phyloP scores from a whole-genome alignment of 2,797 vertebrate species.

The Anabacerthia variegaticeps region DNA sequence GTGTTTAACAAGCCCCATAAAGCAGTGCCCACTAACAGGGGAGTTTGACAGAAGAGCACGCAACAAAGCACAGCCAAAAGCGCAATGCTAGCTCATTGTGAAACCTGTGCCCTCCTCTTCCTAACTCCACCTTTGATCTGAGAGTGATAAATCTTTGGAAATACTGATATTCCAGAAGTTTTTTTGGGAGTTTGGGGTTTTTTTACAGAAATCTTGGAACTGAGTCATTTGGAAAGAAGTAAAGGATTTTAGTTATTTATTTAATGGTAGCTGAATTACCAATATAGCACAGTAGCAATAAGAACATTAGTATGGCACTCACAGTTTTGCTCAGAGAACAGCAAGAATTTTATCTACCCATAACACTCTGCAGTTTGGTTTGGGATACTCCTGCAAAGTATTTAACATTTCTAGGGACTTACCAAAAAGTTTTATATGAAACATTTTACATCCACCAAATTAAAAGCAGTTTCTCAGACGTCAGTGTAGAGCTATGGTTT shows the following conservation, averaged over 20 bases:
- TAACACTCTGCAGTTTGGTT: neutral
- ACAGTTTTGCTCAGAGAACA: neutral
- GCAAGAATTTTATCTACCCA: neutral
- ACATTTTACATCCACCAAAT: neutral
- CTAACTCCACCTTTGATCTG: neutral
- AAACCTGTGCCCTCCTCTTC: neutral
- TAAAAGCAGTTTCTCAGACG: neutral
- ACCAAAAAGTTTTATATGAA: neutral
- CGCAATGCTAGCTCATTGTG: neutral
- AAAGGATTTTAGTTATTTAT: neutral
- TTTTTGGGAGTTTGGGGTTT: neutral
- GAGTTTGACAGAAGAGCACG: neutral
- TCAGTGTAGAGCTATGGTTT: neutral
- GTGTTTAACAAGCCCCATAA: neutral
- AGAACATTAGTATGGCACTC: neutral
- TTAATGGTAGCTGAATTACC: neutral
- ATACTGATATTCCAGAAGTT: neutral
- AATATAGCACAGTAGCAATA: accelerated
- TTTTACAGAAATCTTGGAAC: neutral
- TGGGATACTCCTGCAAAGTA: neutral
- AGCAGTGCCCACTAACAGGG: neutral
- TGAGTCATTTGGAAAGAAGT: neutral
- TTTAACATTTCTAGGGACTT: neutral
- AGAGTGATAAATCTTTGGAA: neutral
- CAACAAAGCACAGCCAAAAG: neutral